Percentiles rank a stretch among this genome's conserved stretches.
Conservation (phyloP, 2,888 invertebrate genomes). For the Ethmia dodecea region DNA sequence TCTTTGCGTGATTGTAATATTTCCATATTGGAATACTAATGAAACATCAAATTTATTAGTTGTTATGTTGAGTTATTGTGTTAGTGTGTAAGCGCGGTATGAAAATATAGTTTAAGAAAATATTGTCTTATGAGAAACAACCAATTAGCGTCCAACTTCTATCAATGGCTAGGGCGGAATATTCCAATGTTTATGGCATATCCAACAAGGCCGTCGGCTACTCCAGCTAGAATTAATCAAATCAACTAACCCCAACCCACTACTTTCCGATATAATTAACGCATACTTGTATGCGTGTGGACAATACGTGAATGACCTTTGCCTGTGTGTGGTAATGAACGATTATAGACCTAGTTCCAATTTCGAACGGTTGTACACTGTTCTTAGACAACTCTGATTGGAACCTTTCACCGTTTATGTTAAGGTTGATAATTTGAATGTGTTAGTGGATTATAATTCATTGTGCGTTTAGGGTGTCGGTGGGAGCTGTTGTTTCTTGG, state of each 20-base stretch:
- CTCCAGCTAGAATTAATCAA: slow-evolving; percentile 75
- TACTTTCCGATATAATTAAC: slow-evolving; percentile 78
- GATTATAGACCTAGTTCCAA: slow-evolving; percentile 69
- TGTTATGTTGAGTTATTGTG: too few relatives aligned
- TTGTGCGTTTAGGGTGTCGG: too few relatives aligned
- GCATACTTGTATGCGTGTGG: slow-evolving; percentile 66
- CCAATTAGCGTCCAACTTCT: slow-evolving; percentile 46
- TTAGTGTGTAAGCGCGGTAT: too few relatives aligned
- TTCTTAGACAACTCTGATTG: slow-evolving; percentile 25
- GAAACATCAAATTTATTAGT: too few relatives aligned
- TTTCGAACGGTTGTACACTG: slow-evolving; percentile 49
- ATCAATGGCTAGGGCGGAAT: slow-evolving; percentile 51
- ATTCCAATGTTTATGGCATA: slow-evolving; percentile 66
- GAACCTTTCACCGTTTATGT: slow-evolving; percentile 46
- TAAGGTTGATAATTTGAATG: slow-evolving; percentile 59
- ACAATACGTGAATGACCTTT: slow-evolving; percentile 59
- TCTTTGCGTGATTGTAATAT: too few relatives aligned
- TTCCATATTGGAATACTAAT: too few relatives aligned
- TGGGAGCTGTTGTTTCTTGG: slow-evolving; percentile 55
- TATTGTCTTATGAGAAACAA: slow-evolving; percentile 37
- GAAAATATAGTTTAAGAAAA: too few relatives aligned
- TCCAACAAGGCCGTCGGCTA: slow-evolving; percentile 62
- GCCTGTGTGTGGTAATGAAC: slow-evolving; percentile 74
- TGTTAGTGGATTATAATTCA: slow-evolving; percentile 37
- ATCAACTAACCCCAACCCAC: slow-evolving; percentile 75